Percentiles rank a stretch among this genome's conserved stretches.
Evolutionary conservation across 2,888 invertebrate species (phyloP).

Genomic region (Pardosa pseudoannulata): DNA sequence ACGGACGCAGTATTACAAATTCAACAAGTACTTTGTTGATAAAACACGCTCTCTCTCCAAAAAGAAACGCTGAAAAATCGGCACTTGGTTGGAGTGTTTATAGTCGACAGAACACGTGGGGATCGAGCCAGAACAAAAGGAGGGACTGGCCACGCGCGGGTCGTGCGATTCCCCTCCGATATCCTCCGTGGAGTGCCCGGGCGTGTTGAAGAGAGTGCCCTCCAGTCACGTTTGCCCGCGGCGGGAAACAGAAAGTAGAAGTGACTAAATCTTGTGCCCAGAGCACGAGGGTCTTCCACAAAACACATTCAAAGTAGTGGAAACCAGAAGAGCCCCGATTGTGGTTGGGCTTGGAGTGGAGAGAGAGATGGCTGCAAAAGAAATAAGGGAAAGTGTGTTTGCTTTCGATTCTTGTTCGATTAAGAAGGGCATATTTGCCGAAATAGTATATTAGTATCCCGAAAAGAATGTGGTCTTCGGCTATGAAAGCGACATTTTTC

Average conservation of each 20-base stretch:
- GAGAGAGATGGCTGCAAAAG: no score
- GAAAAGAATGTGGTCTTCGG: no score
- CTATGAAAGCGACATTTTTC: no score
- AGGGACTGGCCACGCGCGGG: not conserved
- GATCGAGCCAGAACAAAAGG: not conserved
- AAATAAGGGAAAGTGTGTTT: no score
- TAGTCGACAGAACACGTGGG: not conserved
- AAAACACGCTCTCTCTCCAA: not conserved
- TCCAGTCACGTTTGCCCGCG: not conserved
- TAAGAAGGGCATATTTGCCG: no score
- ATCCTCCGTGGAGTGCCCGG: conserved; percentile 12
- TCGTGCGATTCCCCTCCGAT: not conserved
- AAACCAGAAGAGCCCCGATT: not conserved
- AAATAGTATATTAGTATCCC: no score
- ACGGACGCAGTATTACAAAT: not conserved
- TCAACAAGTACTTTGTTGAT: not conserved
- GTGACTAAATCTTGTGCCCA: not conserved
- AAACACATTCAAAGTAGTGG: conserved; percentile 3
- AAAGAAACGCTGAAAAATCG: not conserved
- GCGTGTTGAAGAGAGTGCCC: conserved; percentile 17
- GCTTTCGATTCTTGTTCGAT: no score
- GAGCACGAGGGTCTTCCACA: not conserved
- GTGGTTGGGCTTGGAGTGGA: no score
- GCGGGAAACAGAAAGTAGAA: conserved; percentile 5
- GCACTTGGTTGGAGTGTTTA: not conserved